These are phyloP conservation scores for Odontophorus gujanensis DNA, from an alignment of 2,113 vertebrate species.

Conservation along the genomic window DNA sequence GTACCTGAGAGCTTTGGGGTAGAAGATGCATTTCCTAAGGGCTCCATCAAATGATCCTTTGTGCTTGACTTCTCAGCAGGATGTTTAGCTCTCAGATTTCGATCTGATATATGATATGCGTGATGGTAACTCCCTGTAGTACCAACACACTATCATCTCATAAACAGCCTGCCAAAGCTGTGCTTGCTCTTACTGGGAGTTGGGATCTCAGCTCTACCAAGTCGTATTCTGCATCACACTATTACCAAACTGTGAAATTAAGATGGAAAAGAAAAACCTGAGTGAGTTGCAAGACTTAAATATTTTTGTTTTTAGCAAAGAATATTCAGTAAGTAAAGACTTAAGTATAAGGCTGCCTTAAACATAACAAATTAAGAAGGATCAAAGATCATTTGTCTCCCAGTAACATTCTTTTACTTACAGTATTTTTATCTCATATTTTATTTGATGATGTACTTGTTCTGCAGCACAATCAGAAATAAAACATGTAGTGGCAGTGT, in stretches of 20 bases:
- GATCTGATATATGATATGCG: background rate
- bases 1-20: background rate
- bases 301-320: background rate
- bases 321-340: background rate
- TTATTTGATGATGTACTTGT: background rate
- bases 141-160: background rate
- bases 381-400: background rate
- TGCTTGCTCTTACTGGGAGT: background rate
- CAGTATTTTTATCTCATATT: fast-evolving
- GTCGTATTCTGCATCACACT: background rate
- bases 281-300: background rate
- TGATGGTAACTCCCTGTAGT: background rate
- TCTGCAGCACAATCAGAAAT: background rate
- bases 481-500: background rate
- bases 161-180: background rate
- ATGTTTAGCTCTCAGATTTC: constrained; percentile 10
- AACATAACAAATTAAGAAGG: background rate
- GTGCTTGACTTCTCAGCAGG: background rate
- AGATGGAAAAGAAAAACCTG: background rate
- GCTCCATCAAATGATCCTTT: background rate
- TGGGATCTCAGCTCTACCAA: background rate
- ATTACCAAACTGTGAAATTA: background rate
- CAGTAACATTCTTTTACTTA: background rate
- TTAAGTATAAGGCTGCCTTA: background rate
- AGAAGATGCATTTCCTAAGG: background rate